Evolutionary conservation across 2,888 invertebrate genomes (phyloP), one percentile per base, ranked within the genome.

Genomic region (Isoperla grammatica): DNA sequence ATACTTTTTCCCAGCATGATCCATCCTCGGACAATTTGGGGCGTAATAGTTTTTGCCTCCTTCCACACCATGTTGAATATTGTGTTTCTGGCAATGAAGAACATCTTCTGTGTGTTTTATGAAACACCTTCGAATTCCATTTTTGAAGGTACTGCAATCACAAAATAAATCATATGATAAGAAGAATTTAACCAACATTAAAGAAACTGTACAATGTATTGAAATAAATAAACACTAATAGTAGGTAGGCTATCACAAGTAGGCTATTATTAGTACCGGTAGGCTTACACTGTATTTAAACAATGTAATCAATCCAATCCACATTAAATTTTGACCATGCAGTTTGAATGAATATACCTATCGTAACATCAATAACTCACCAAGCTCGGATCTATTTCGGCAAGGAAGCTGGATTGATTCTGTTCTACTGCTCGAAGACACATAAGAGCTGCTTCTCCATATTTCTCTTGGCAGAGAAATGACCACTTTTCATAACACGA

Each of bases 361-460:
- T n/a, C n/a, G n/a, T n/a, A n/a, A n/a, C n/a, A n/a, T n/a, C n/a
- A n/a, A n/a, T n/a, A n/a, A n/a, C 69, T 72, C 69, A 76, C 77
- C 70, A 84, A 74, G 63, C 76, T 74, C 2, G 80, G 78, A 70
- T 84, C 80, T 56, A 86, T 81, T 72, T 85, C 84, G 9, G 81
- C 79, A 37, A 86, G 73, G 48, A 85, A 69, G 60, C 79, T 78
- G 20, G 79, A 78, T 67, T 83, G 82, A 69, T 82, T 82, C 54
- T 81, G 74, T 72, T 86, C 85, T 1, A 85, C 78, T 19, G 85
- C 83, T 66, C 79, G 77, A 45, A 86, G 73, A 67, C 84, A 85
- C 39, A 84, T 79, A 42, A 85, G 73, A 2, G 82, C 75, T 1
- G 83, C 81, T 67, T 83, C 82, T 12, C 81, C 78, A 70, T 82